Evolutionary conservation across 2,888 invertebrate species (phyloP), one percentile per base, ranked within the genome.

Genomic region (Drosophila mulleri): DNA sequence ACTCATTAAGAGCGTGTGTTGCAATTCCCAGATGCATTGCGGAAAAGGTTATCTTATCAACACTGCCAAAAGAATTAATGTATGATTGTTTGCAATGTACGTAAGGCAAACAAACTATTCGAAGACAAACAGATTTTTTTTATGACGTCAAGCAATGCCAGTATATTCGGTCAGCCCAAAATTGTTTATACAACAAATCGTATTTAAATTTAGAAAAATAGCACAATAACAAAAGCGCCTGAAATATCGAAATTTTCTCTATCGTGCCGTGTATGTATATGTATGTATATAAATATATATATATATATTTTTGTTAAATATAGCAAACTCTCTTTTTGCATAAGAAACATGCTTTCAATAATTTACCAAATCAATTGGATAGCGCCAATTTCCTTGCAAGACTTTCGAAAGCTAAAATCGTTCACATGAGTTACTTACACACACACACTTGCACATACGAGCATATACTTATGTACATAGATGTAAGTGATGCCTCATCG

Each of bases 131-230:
- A 58, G n/a, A 50, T 50, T 62, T 62, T 23, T 65, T 35, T 35
- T 64, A 58, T 83, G 88, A 88, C 88, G 85, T 83, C 82, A 88
- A 72, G 16, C 29, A 60, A n/a, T 35, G 61, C 58, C 39, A 37
- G 29, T 67, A 37, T 65, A 66, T 50, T 72, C 59, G 75, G 44
- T 39, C 48, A 66, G 63, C 41, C 18, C 16, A 39, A 41, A 72
- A 72, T 75, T 88, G 83, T 88, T 78, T 88, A 83, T 70, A 67
- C 61, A 70, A 68, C 57, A 77, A 80, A 72, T 67, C 39, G 62
- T 35, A 47, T 77, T 83, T 82, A 74, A 70, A 88, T 74, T 70
- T 80, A 85, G 78, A 80, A 72, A 72, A 44, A 53, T 37, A 66
- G 20, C 41, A 79, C 62, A 72, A 78, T 67, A 63, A 67, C 37